Percentiles rank a stretch among this genome's conserved stretches.
These are phyloP conservation scores for Sesia apiformis DNA, from an alignment of 2,888 invertebrate species.

Conservation along the genomic window DNA sequence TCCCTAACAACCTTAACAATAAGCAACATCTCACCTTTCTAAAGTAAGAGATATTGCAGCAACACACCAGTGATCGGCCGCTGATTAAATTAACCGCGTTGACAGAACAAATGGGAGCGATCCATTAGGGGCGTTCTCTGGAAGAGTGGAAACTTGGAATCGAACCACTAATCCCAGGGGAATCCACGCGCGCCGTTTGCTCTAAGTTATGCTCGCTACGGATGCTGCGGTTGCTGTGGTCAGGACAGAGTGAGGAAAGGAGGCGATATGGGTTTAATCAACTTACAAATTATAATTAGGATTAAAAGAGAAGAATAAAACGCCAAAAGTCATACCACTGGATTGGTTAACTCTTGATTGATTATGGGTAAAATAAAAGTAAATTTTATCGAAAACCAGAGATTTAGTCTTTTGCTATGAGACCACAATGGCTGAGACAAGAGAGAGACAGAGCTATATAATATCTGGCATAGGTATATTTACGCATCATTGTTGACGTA, in stretches of 20 bases:
- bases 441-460: too few species aligned
- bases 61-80: slow-evolving; percentile 5
- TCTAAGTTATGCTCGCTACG: slow-evolving; percentile 15
- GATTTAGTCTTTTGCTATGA: too few species aligned
- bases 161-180: slow-evolving; percentile 13
- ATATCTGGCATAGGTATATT: too few species aligned
- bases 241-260: background rate
- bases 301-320: background rate
- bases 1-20: too few species aligned
- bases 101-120: slow-evolving; percentile 17
- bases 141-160: slow-evolving; percentile 6
- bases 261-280: background rate
- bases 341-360: too few species aligned
- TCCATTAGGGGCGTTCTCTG: slow-evolving; percentile 11
- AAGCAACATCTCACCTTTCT: too few species aligned
- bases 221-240: slow-evolving; percentile 1
- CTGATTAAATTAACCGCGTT: slow-evolving; percentile 5
- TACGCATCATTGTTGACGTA: too few species aligned
- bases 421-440: too few species aligned
- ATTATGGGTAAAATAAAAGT: too few species aligned
- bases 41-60: background rate
- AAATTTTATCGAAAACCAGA: too few species aligned
- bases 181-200: slow-evolving; percentile 7
- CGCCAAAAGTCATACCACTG: too few species aligned
- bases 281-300: too few species aligned